Evolutionary conservation across 2,888 invertebrate species (phyloP), one percentile per base, ranked within the genome.

Genomic region (Cephus pygmeus): DNA sequence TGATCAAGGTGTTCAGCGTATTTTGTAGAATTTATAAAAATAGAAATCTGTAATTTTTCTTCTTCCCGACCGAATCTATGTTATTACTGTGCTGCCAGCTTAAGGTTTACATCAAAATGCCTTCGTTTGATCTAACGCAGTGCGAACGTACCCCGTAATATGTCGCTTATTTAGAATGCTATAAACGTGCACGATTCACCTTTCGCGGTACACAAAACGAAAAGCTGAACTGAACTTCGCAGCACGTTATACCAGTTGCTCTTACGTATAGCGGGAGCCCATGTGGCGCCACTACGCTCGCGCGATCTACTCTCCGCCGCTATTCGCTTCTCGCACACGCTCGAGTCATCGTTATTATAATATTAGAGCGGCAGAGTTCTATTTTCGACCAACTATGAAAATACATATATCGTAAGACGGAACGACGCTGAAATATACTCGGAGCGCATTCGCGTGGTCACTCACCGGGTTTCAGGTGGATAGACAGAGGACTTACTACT

Each of bases 331-430:
- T 31, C 71, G 71, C 68, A 33, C 40, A 75, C 78, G 78, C 78
- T 77, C 78, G 78, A 78, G 78, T 78, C 78, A 78, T 75, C 73
- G 75, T 77, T 76, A 88, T 88, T 88, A 87, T 88, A 88, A 89
- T 90, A 89, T 90, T 88, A 87, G 90, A 89, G 86, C 86, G 86
- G 83, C 83, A 85, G 85, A 80, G 85, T 86, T 88, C 90, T 90
- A 90, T 90, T 90, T 90, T 87, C 87, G 87, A 87, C 89, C 85
- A 86, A 85, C 87, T 86, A 88, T 89, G 89, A 90, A 90, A 90
- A 90, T 90, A 78, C 69, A 71, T 69, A 78, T 73, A 71, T 36
- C 75, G 78, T 78, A 76, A 78, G 76, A 76, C 75, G 15, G 73
- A 6, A 71, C 75, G 68, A 35, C 78, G 68, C 68, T 31, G 73